Conservation (phyloP, 2,888 invertebrate species). For the Xylota segnis region DNA sequence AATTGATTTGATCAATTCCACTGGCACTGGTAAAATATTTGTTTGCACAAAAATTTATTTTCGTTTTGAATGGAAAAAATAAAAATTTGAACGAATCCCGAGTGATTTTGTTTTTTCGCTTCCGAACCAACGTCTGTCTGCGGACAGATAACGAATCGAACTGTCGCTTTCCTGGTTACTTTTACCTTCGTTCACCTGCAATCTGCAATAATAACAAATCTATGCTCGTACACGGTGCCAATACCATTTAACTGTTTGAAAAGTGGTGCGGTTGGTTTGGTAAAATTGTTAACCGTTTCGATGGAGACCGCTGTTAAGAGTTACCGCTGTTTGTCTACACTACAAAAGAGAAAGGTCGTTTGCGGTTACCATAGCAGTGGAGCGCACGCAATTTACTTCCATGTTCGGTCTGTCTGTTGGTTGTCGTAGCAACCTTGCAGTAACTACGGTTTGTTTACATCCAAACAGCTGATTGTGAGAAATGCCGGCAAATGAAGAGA, state of each 20-base stretch:
- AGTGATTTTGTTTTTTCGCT: slow-evolving; percentile 44
- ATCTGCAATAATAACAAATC: slow-evolving; percentile 15
- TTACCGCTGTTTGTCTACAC: slow-evolving; percentile 64
- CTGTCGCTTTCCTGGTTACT: slow-evolving; percentile 76
- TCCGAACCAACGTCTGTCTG: slow-evolving; percentile 74
- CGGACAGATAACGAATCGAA: slow-evolving; percentile 73
- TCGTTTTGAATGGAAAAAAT: neutral
- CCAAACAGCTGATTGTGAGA: slow-evolving; percentile 58
- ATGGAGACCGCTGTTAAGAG: slow-evolving; percentile 69
- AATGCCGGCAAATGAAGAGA: slow-evolving; percentile 65
- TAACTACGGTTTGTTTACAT: slow-evolving; percentile 63
- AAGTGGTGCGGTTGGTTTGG: slow-evolving; percentile 42
- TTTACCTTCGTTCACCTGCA: slow-evolving; percentile 75
- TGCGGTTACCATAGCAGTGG: slow-evolving; percentile 60
- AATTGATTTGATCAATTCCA: slow-evolving; percentile 52
- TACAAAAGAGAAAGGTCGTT: slow-evolving; percentile 73
- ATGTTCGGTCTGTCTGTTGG: slow-evolving; percentile 33
- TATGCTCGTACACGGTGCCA: slow-evolving; percentile 2
- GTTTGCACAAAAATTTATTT: slow-evolving; percentile 31
- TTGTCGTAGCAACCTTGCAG: slow-evolving; percentile 65
- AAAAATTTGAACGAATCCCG: slow-evolving; percentile 6
- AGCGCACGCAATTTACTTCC: slow-evolving; percentile 54
- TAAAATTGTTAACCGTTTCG: slow-evolving; percentile 71
- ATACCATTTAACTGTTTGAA: slow-evolving; percentile 40
- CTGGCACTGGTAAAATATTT: slow-evolving; percentile 40